These are phyloP conservation scores for Exaiptasia diaphana DNA, from an alignment of 64 coral and sea anemone genomes.

Conservation along the genomic window DNA sequence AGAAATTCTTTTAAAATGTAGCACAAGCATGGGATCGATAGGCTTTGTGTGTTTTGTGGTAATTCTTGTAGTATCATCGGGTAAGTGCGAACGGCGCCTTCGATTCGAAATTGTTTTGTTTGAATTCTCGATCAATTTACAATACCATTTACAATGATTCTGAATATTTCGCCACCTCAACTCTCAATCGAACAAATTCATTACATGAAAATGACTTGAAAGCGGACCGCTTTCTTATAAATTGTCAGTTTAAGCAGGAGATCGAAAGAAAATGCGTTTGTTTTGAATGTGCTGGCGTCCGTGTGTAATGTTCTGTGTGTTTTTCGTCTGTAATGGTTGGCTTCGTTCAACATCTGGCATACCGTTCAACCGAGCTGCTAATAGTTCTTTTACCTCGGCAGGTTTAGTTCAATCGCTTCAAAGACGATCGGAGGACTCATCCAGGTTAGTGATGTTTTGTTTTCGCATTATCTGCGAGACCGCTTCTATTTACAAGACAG, in stretches of 20 bases:
- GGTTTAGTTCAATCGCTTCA: slow-evolving; percentile 5
- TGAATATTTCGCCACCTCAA: slow-evolving; percentile 99
- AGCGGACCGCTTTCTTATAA: not conserved
- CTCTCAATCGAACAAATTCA: slow-evolving; percentile 54
- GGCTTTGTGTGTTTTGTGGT: not conserved
- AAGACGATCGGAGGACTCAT: slow-evolving; percentile 11
- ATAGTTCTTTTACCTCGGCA: slow-evolving; percentile 50
- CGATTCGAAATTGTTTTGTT: slow-evolving; percentile 84
- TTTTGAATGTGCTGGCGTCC: not conserved
- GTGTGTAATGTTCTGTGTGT: not conserved
- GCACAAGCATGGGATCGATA: not conserved
- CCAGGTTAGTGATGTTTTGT: slow-evolving; percentile 75
- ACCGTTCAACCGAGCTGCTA: slow-evolving; percentile 34
- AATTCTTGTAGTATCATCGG: slow-evolving; percentile 58
- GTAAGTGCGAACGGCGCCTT: slow-evolving; percentile 51
- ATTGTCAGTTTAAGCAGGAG: not conserved
- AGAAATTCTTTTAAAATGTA: not conserved
- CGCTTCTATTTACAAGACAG: slow-evolving; percentile 82
- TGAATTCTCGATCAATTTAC: slow-evolving; percentile 97
- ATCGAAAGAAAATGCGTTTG: slow-evolving; percentile 5
- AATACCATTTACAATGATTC: slow-evolving; percentile 89
- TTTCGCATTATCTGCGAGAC: slow-evolving; percentile 89
- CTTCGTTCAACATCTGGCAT: not conserved
- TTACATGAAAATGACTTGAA: slow-evolving; percentile 20
- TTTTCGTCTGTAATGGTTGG: not conserved